Base-by-base conservation (phyloP, 2,888 invertebrate species). In the Exocentrus adspersus region DNA sequence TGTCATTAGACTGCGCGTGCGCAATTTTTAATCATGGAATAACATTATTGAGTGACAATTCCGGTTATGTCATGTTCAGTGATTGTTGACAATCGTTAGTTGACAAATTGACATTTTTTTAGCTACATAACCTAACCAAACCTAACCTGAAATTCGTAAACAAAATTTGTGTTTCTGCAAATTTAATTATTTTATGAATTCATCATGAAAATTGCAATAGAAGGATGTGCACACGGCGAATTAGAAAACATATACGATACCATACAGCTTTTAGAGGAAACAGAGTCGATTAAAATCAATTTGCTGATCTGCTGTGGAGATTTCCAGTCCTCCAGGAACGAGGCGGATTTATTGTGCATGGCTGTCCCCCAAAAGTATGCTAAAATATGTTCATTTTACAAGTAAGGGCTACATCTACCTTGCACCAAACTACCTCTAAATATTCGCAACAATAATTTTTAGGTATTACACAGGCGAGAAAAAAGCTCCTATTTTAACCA, bases 191-290 rank as follows among this genome's bases (percentile, higher is more conserved):
- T 17, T 21, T 21, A 20, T 24, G 10, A 53, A 20, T 41, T 60
- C 37, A 54, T 53, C 77, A 95, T 97, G 96, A 93, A 92, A 84
- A 91, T 97, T 62, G 98, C 97, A 0, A 86, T 99, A 0, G 97
- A 97, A 86, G 99, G 99, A 58, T 99, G 99, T 84, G 95, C 97
- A 75, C 99, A 99, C 83, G 99, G 99, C 1, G 97, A 98, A 81
- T 85, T 99, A 66, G 98, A 99, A 76, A 92, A 89, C 78, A 98
- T 99, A 73, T 99, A 98, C 80, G 91, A 93, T 65, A 90, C 93
- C 1, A 86, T 99, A 58, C 84, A 87, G 72, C 85, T 87, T 66
- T 84, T 95, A 64, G 94, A 98, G 84, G 86, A 88, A 70, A 85
- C 87, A 72, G 88, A 92, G 73, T 86, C 86, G 16, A 87, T 92